phyloP scores from a whole-genome alignment of 2,797 vertebrate genomes.

The Squalus acanthias region DNA sequence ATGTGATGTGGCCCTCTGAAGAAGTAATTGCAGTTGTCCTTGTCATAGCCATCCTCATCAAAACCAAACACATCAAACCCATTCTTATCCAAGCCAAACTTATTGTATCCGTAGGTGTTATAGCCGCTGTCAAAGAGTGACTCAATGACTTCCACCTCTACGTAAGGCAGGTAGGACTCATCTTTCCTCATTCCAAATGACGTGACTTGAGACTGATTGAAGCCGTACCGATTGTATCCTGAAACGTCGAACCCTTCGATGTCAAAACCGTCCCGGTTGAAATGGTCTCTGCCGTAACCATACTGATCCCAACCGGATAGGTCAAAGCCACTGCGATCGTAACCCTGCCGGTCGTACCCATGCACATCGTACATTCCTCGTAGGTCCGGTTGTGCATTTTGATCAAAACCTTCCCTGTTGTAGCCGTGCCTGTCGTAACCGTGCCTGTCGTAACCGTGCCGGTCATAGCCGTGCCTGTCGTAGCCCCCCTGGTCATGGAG shows the following conservation, averaged over 20 bases:
- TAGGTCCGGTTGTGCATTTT: not conserved
- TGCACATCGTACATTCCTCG: constrained; percentile 34
- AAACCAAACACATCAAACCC: constrained; percentile 54
- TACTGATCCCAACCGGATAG: constrained; percentile 46
- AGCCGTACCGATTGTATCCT: constrained; percentile 50
- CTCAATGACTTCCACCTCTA: constrained; percentile 39
- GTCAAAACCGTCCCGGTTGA: constrained; percentile 50
- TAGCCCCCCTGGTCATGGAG: not conserved
- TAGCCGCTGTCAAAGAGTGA: constrained; percentile 46
- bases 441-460: too few species aligned
- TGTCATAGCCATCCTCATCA: constrained; percentile 49
- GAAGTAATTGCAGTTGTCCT: constrained; percentile 54
- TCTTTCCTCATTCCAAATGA: constrained; percentile 47
- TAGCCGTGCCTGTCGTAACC: not conserved
- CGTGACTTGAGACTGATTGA: constrained; percentile 46
- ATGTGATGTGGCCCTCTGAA: constrained; percentile 51
- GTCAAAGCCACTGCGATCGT: constrained; percentile 47
- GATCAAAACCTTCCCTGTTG: not conserved
- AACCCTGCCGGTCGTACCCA: constrained; percentile 45
- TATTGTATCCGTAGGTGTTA: constrained; percentile 48
- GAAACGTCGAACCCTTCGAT: constrained; percentile 47
- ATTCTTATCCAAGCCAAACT: constrained; percentile 47
- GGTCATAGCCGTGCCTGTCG: not conserved
- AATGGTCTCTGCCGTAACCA: constrained; percentile 44
- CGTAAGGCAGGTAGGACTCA: constrained; percentile 40